Percentiles rank a stretch among this genome's conserved stretches.
Conservation (phyloP, 2,797 vertebrate species). For the Onychomys arenicola region DNA sequence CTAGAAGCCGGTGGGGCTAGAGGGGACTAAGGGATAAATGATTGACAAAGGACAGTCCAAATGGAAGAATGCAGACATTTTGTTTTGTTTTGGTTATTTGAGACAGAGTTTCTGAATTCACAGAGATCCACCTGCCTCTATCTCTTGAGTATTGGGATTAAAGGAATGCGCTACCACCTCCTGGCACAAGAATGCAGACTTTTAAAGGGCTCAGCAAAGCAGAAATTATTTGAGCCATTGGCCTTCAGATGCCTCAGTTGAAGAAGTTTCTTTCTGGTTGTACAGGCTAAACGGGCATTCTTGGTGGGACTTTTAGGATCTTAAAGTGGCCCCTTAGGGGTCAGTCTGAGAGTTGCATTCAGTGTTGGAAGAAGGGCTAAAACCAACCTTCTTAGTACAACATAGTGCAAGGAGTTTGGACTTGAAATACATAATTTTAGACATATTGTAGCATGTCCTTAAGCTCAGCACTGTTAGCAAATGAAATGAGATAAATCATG, state of each 20-base stretch:
- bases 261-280: not conserved
- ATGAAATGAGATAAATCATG: slow-evolving; percentile 4
- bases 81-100: too few relatives aligned
- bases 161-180: too few relatives aligned
- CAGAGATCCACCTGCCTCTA: too few relatives aligned
- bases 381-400: not conserved
- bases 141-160: too few relatives aligned
- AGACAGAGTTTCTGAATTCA: too few relatives aligned
- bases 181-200: not conserved
- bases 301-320: not conserved
- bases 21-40: not conserved
- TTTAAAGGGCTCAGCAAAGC: not conserved
- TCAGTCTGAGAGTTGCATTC: not conserved
- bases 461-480: not conserved
- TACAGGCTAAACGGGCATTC: not conserved
- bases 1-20: not conserved
- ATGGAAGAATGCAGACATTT: not conserved
- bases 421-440: not conserved
- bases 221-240: not conserved
- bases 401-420: not conserved
- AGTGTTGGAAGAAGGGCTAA: not conserved
- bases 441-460: not conserved
- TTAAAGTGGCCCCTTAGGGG: not conserved
- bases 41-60: not conserved
- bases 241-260: not conserved